Conservation (phyloP, 2,797 vertebrate species). For the Neopelma chrysocephalum region DNA sequence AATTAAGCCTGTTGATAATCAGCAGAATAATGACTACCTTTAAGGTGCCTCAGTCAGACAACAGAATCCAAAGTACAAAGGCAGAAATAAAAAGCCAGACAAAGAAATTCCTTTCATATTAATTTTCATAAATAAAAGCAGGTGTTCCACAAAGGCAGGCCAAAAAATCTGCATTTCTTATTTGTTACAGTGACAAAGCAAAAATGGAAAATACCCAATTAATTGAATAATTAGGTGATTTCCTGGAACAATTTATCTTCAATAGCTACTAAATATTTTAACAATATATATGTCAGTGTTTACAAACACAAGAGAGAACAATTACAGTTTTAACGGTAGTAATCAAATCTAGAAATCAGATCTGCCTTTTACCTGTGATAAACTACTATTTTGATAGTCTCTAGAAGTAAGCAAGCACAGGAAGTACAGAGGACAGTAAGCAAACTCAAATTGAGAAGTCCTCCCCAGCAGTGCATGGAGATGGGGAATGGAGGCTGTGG, state of each 20-base stretch:
- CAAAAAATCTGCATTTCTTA: neutral
- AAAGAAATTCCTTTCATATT: neutral
- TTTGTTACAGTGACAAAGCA: neutral
- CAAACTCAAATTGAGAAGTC: neutral
- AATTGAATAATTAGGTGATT: neutral
- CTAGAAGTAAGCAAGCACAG: neutral
- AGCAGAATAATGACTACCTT: neutral
- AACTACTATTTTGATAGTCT: neutral
- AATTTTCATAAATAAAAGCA: neutral
- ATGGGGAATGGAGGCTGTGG: neutral
- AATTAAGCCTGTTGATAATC: neutral
- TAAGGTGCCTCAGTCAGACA: neutral
- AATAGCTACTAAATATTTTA: conserved; percentile 53
- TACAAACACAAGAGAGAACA: conserved; percentile 14
- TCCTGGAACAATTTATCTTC: conserved; percentile 19
- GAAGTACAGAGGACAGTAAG: neutral
- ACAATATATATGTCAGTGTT: conserved; percentile 35
- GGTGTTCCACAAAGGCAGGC: neutral
- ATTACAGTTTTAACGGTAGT: conserved; percentile 27
- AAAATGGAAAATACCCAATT: conserved; percentile 43
- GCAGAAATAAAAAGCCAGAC: neutral
- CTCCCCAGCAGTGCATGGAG: neutral
- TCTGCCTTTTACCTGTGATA: conserved; percentile 15
- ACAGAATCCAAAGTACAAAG: neutral
- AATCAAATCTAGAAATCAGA: conserved; percentile 31